phyloP scores from a whole-genome alignment of 2,888 invertebrate genomes.

The Leucophenga maculata region DNA sequence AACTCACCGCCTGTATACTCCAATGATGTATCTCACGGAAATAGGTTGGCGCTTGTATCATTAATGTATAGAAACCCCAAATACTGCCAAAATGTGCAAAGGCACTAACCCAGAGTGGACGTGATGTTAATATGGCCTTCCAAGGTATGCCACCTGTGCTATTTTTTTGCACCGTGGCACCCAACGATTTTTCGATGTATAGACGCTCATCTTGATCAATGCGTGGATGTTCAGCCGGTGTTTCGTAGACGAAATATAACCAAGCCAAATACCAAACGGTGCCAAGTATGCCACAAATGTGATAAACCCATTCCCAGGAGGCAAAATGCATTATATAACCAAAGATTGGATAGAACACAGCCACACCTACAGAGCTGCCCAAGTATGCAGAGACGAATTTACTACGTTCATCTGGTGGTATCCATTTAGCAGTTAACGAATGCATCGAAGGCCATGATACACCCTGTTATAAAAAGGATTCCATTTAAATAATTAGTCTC shows the following conservation, averaged over 20 bases:
- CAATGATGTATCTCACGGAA: constrained; percentile 80
- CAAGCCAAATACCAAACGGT: constrained; percentile 79
- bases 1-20: constrained; percentile 78
- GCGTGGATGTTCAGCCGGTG: constrained; percentile 78
- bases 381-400: constrained; percentile 79
- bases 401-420: constrained; percentile 85
- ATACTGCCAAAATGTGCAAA: constrained; percentile 79
- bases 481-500: neutral
- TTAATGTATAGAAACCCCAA: constrained; percentile 81
- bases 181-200: constrained; percentile 76
- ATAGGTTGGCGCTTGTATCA: constrained; percentile 82
- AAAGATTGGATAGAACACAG: constrained; percentile 80
- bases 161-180: constrained; percentile 68
- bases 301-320: constrained; percentile 83
- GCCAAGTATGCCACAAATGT: constrained; percentile 77
- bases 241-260: constrained; percentile 77
- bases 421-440: constrained; percentile 85
- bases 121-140: constrained; percentile 76
- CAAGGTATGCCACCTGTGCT: constrained; percentile 78
- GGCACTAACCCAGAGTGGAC: constrained; percentile 78
- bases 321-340: constrained; percentile 78
- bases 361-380: constrained; percentile 79
- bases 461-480: constrained; percentile 72
- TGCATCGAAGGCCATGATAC: constrained; percentile 85
- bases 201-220: constrained; percentile 76